Base-by-base conservation (phyloP, 2,888 invertebrate genomes). In the Apamea sordens region DNA sequence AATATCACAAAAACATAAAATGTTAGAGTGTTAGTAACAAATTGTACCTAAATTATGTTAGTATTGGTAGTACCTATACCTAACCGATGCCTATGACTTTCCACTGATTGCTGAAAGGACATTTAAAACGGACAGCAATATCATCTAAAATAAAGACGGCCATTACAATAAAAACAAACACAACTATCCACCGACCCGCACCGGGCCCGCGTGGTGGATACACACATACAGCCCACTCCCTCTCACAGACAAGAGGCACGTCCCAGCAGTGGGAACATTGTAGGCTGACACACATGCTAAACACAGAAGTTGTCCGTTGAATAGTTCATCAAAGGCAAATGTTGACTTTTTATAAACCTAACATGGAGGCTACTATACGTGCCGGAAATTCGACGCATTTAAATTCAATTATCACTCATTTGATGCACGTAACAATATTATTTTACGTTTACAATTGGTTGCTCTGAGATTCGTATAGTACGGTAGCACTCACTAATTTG, bases 361-460 rank as follows among this genome's bases (percentile, higher is more conserved):
- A 73, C 36, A 56, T 50, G 6, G 36, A 65, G 18, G 36, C 61
- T 59, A 71, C 53, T 24, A 59, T 65, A 69, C 67, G 64, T 74
- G 44, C 56, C 70, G 74, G 68, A 71, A 88, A 79, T 75, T 70
- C 15, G 41, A 76, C 47, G 73, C 74, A 77, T 86, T 83, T 82
- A 86, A 76, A 77, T 79, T 76, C 76, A 83, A 88, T 88, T 88
- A 88, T 44, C 89, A 84, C 79, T 73, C 32, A 78, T 82, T 90
- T 75, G 73, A 80, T 79, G 77, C 83, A 85, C 71, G 83, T 70
- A 85, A 81, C 75, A 76, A 63, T 73, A 81, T 70, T 67, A 28
- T 71, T 78, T 82, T 69, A 68, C 8, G 44, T 79, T 64, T 36
- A 82, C 70, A 83, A 75, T 80, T 72, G 64, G 77, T 81, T 77